Conservation (phyloP, 2,797 vertebrate genomes). For the Emys orbicularis region DNA sequence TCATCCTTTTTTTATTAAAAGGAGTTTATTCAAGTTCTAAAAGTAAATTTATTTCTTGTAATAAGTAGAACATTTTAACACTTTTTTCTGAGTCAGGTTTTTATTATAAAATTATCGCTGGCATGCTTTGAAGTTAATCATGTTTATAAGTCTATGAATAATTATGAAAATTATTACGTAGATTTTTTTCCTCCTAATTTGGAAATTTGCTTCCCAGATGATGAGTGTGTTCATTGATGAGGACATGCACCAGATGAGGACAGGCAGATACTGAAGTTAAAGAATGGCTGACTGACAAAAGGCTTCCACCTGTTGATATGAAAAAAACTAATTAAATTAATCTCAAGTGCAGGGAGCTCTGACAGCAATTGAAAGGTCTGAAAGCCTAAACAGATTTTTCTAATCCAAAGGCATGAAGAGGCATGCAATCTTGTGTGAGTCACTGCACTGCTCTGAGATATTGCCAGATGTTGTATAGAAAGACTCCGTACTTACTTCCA, state of each 20-base stretch:
- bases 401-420: constrained; percentile 5
- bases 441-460: neutral
- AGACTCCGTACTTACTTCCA: neutral
- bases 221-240: constrained; percentile 35
- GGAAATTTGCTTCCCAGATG: constrained; percentile 19
- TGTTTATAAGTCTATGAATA: neutral
- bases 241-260: constrained; percentile 40
- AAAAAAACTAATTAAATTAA: constrained; percentile 60
- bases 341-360: constrained; percentile 46
- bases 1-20: neutral
- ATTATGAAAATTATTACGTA: neutral
- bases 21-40: neutral
- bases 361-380: constrained; percentile 48
- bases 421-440: constrained; percentile 10
- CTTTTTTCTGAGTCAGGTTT: neutral
- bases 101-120: neutral
- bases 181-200: neutral
- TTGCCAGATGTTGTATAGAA: constrained; percentile 7
- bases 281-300: constrained; percentile 35
- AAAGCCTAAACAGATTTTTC: constrained; percentile 34
- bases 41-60: neutral
- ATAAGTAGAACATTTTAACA: neutral
- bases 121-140: neutral
- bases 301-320: constrained; percentile 43
- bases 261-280: constrained; percentile 58